These are phyloP conservation scores for Pandemis cinnamomeana DNA, from an alignment of 2,888 invertebrate species.

Conservation along the genomic window DNA sequence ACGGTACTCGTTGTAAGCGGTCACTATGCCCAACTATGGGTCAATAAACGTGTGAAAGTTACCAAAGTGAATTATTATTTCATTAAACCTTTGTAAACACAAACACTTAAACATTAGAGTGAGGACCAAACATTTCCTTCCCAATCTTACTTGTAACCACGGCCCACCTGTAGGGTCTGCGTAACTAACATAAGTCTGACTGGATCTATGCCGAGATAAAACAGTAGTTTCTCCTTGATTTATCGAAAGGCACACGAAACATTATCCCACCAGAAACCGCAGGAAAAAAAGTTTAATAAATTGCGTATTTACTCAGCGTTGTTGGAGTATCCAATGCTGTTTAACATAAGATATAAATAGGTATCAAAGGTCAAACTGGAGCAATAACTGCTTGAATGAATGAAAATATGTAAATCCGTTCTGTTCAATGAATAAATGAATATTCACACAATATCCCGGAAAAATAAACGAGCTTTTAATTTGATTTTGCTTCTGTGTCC, in stretches of 20 bases:
- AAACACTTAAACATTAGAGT: no score
- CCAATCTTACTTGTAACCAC: no score
- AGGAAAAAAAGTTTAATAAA: background rate
- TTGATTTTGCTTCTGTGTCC: background rate
- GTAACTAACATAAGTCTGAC: no score
- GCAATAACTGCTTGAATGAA: slow-evolving; percentile 3
- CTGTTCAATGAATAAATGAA: slow-evolving; percentile 7
- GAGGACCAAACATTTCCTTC: no score
- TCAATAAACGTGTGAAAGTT: no score
- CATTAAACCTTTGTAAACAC: no score
- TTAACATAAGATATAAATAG: slow-evolving; percentile 2
- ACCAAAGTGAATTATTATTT: no score
- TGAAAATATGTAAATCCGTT: slow-evolving; percentile 13
- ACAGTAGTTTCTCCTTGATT: background rate
- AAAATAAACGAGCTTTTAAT: slow-evolving; percentile 1
- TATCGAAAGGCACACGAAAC: background rate
- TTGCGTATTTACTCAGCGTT: background rate
- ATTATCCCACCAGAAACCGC: background rate
- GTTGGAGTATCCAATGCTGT: background rate
- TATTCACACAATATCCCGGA: slow-evolving; percentile 1
- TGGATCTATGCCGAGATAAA: no score
- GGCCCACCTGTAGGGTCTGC: no score
- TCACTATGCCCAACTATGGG: no score
- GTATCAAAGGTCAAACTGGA: background rate
- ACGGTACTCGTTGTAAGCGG: no score